A percentile compares a stretch with the other conserved stretches of the same genome.
Conservation (phyloP, 1,140 invertebrate genomes). For the Ceratoteleas bidentatus region DNA sequence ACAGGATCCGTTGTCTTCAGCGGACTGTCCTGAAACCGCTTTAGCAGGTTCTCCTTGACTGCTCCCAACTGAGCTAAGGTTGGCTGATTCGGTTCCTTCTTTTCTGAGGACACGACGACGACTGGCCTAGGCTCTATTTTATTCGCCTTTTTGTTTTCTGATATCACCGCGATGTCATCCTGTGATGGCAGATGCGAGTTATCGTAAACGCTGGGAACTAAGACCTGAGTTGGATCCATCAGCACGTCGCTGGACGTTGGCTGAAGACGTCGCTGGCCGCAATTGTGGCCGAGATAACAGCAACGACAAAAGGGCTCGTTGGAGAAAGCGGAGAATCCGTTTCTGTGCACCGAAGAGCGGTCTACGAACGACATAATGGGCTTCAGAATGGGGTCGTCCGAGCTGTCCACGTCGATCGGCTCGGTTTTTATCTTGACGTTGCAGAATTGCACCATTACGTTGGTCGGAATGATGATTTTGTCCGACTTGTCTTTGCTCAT, state of each 20-base stretch:
- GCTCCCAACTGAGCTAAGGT: neutral
- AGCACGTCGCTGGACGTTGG: conserved; percentile 2
- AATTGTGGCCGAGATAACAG: conserved; percentile 63
- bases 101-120: neutral
- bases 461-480: conserved; percentile 63
- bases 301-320: conserved; percentile 56
- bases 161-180: conserved; percentile 2
- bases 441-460: conserved; percentile 75
- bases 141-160: neutral
- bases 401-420: conserved; percentile 67
- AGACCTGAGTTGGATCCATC: conserved; percentile 4
- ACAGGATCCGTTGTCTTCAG: neutral
- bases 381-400: conserved; percentile 46
- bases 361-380: conserved; percentile 19
- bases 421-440: conserved; percentile 75
- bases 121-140: neutral
- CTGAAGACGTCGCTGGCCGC: conserved; percentile 5
- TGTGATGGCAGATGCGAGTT: conserved; percentile 18
- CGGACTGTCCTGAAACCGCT: conserved; percentile 13
- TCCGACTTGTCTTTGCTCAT: conserved; percentile 71
- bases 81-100: conserved; percentile 8
- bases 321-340: conserved; percentile 47
- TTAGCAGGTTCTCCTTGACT: neutral
- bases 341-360: conserved; percentile 11
- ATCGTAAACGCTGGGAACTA: conserved; percentile 10